Evolutionary conservation across 2,888 invertebrate species (phyloP), one percentile per base, ranked within the genome.

Genomic region (Muscina levida): DNA sequence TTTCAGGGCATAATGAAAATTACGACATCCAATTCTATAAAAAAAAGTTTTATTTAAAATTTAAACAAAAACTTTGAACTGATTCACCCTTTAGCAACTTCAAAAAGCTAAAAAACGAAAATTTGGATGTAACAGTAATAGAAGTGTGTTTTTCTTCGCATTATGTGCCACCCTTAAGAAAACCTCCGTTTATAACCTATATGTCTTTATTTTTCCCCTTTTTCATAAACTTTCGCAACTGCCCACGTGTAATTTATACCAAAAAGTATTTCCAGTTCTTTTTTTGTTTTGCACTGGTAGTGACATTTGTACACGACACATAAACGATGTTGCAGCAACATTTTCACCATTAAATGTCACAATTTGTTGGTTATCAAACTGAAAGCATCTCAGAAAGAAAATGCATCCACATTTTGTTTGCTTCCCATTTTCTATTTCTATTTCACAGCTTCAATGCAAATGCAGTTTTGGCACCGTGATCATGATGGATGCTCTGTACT

Each of bases 211-310:
- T 8, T 31, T 31, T 44, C 2, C 15, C 15, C 4, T 17, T 22
- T 53, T 53, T 1, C 53, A 8, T 22, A 59, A 59, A 59, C 15
- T 59, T 59, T 59, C 19, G 15, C 1, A 59, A 6, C 19, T 17
- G 17, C 37, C 39, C 11, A 11, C 22, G 24, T 1, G 15, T 1
- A 39, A 31, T 17, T n/a, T n/a, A n/a, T n/a, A 31, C 37, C 37
- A 22, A 37, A 48, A 75, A 39, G 56, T 68, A 75, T 57, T 72
- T n/a, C n/a, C n/a, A n/a, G n/a, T 31, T 42, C 37, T 53, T 26
- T 11, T 39, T 24, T 56, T 22, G 39, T 68, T 71, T 76, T 62
- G 56, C 76, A 73, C 66, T 80, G 80, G 65, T 70, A 80, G 77
- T 80, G 76, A 77, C 72, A 77, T 80, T 72, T 72, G 51, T 70